A percentile compares a stretch with the other conserved stretches of the same genome.
Evolutionary conservation across 1,140 invertebrate genomes (phyloP).

Genomic region (Leptopilina clavipes): DNA sequence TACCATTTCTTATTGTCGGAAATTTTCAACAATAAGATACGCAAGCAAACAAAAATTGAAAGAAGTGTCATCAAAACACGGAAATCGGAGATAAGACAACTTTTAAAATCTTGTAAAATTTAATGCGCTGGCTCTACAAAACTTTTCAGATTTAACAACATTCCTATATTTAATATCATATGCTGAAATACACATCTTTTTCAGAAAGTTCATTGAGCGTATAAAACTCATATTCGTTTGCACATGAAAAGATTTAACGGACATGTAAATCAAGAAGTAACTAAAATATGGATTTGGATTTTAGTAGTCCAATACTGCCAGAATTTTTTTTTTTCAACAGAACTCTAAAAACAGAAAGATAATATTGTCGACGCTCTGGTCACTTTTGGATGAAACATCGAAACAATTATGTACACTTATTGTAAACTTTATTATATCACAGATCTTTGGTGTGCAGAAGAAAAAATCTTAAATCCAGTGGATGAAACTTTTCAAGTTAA

Average conservation of each 20-base stretch:
- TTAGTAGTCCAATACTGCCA: background rate
- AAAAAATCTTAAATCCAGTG: background rate
- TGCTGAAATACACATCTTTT: background rate
- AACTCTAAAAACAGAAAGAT: too few relatives aligned
- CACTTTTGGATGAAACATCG: too few relatives aligned
- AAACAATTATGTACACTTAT: too few relatives aligned
- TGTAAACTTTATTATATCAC: too few relatives aligned
- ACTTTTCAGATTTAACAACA: background rate
- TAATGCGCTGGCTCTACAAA: background rate
- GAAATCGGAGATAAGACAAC: background rate
- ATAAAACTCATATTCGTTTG: background rate
- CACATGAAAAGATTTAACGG: constrained; percentile 11
- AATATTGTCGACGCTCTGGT: too few relatives aligned
- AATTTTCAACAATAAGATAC: too few relatives aligned
- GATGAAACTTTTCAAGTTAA: background rate
- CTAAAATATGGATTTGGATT: background rate
- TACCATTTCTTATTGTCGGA: too few relatives aligned
- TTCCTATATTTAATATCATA: background rate
- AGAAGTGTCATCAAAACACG: background rate
- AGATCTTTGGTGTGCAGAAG: background rate
- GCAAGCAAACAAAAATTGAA: too few relatives aligned
- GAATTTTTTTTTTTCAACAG: background rate
- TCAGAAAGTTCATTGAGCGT: background rate
- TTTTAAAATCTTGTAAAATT: background rate
- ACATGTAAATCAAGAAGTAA: background rate